These are phyloP conservation scores for Lithobates sylvaticus DNA, from an alignment of 2,797 vertebrate genomes.

Conservation along the genomic window DNA sequence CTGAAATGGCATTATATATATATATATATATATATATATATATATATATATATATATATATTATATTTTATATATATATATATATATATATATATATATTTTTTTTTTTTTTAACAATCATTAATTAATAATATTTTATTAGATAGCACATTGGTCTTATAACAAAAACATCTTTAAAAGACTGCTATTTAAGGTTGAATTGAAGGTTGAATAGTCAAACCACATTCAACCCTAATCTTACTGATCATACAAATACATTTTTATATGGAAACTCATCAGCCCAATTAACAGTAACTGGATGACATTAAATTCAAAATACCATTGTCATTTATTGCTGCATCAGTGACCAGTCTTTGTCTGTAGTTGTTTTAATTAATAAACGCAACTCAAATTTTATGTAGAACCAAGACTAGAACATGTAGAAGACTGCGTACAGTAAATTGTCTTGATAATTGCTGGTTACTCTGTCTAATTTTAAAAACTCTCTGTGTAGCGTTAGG, in stretches of 20 bases:
- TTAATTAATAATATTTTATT: too few species aligned
- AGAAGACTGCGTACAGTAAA: conserved; percentile 15
- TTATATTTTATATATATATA: too few species aligned
- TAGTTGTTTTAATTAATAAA: conserved; percentile 43
- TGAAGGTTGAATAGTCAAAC: too few species aligned
- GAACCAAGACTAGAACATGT: neutral
- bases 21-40: too few species aligned
- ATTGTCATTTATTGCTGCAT: conserved; percentile 12
- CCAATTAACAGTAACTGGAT: neutral
- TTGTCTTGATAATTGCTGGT: conserved; percentile 48
- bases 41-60: too few species aligned
- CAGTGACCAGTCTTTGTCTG: conserved; percentile 11
- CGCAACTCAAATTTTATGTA: conserved; percentile 10
- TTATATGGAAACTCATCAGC: neutral
- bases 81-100: too few species aligned
- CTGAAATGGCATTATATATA: too few species aligned
- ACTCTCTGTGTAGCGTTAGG: conserved; percentile 43
- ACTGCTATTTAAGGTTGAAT: too few species aligned
- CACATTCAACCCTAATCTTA: too few species aligned
- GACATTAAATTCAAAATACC: neutral
- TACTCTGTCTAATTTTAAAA: conserved; percentile 36
- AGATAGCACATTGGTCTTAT: too few species aligned
- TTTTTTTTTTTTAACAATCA: accelerated
- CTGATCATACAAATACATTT: neutral
- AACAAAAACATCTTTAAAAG: too few species aligned